These are phyloP conservation scores for Microtus ochrogaster DNA, from an alignment of 2,113 vertebrate species.

Conservation along the genomic window DNA sequence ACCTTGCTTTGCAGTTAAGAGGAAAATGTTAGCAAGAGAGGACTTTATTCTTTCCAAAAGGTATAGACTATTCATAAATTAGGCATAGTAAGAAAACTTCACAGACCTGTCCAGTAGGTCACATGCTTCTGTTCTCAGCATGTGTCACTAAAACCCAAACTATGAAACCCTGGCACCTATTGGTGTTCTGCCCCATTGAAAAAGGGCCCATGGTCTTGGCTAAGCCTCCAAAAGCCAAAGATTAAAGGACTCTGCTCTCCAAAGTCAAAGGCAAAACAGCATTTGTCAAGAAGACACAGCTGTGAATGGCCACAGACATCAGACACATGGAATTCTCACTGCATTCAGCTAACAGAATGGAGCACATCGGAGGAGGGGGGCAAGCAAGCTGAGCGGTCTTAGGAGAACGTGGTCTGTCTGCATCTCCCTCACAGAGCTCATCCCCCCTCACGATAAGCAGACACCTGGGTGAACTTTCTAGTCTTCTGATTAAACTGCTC, in stretches of 20 bases:
- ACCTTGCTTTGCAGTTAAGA: background rate
- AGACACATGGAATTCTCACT: background rate
- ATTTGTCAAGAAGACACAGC: background rate
- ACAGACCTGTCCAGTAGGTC: background rate
- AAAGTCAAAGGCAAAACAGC: background rate
- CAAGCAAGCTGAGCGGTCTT: background rate
- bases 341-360: background rate
- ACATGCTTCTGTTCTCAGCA: constrained; percentile 26
- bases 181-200: background rate
- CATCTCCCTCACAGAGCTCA: background rate
- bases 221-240: constrained; percentile 8
- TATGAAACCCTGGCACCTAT: background rate
- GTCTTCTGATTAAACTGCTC: constrained; percentile 31
- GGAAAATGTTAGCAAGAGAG: background rate
- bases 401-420: background rate
- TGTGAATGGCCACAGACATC: background rate
- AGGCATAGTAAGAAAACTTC: constrained; percentile 19
- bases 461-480: background rate
- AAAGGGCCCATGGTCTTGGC: background rate
- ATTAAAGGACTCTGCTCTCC: background rate
- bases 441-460: background rate
- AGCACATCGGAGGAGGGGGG: background rate
- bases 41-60: constrained; percentile 38
- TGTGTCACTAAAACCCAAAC: constrained; percentile 6
- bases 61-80: background rate